Percentiles rank a stretch among this genome's conserved stretches.
Evolutionary conservation across 2,888 invertebrate genomes (phyloP).

Genomic region (Dusona sp.): DNA sequence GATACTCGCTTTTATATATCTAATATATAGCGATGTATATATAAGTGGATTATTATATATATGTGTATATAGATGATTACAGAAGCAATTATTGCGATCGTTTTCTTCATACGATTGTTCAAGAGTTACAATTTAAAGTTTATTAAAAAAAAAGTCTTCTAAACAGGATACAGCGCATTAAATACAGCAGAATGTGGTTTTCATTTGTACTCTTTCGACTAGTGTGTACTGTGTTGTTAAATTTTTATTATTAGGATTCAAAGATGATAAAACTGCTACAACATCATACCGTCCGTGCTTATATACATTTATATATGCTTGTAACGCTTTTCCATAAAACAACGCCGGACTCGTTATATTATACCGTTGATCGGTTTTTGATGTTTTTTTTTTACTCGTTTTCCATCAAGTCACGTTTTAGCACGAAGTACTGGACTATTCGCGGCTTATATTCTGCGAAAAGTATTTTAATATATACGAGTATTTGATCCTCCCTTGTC

Average conservation of each 20-base stretch:
- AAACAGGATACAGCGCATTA: neutral
- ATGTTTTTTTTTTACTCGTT: neutral
- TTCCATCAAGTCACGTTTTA: neutral
- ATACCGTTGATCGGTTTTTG: conserved; percentile 2
- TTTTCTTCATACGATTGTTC: conserved; percentile 4
- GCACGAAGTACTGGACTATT: conserved; percentile 6
- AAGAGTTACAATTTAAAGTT: neutral
- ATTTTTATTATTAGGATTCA: neutral
- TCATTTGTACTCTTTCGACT: neutral
- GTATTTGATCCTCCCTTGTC: conserved; percentile 6
- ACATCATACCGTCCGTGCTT: neutral
- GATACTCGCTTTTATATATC: neutral
- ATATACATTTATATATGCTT: neutral
- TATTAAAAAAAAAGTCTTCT: neutral
- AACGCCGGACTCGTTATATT: neutral
- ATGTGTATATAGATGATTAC: neutral
- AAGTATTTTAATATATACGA: conserved; percentile 33
- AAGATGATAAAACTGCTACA: neutral
- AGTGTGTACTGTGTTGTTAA: no score
- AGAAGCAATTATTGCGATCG: neutral
- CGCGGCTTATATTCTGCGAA: neutral
- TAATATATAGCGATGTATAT: neutral
- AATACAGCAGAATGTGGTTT: neutral
- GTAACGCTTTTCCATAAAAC: neutral
- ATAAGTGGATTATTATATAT: neutral